Base-by-base conservation (phyloP, 1,140 invertebrate genomes). In the Ladona fulva region DNA sequence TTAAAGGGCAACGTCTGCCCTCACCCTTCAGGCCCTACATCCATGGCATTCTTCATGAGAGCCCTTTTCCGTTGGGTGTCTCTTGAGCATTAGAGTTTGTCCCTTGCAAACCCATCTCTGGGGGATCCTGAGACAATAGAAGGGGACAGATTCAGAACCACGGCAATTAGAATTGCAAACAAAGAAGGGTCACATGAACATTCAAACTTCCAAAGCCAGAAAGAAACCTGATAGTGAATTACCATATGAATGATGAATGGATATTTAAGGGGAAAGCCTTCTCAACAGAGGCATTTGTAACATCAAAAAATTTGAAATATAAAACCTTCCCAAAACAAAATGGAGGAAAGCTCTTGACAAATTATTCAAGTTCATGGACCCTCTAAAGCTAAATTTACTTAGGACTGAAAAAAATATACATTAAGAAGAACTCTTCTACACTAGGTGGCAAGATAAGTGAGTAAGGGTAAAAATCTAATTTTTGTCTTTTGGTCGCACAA, bases 51-150 rank as follows among this genome's bases (percentile, higher is more conserved):
- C 73, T 74, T 79, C 52, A 66, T 66, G 52, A 66, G 52, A 66
- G 52, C 52, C 52, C 78, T 79, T 79, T 74, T 25, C 75, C 78
- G 37, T 29, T 66, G 42, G 77, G 76, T 75, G 74, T 79, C 79
- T 80, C 79, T 80, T 79, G 79, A 66, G 24, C 76, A 77, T 79
- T 78, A 79, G 42, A 78, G 79, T 77, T 75, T 79, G 79, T 74
- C 73, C 76, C 77, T 80, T 80, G 79, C 78, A 79, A 80, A 80
- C 78, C 79, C 79, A 76, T 79, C 78, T 78, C 75, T 78, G 78
- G 74, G 78, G 77, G 80, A 79, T 77, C 80, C 80, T 80, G 80
- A 79, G 80, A 79, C 77, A 79, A 80, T 79, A 80, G 80, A 80
- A 80, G 80, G 80, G 80, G 78, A 79, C 52, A 80, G 59, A 80